Percentiles rank a stretch among this genome's conserved stretches.
phyloP scores from a whole-genome alignment of 64 coral and sea anemone genomes.

The Exaiptasia diaphana region DNA sequence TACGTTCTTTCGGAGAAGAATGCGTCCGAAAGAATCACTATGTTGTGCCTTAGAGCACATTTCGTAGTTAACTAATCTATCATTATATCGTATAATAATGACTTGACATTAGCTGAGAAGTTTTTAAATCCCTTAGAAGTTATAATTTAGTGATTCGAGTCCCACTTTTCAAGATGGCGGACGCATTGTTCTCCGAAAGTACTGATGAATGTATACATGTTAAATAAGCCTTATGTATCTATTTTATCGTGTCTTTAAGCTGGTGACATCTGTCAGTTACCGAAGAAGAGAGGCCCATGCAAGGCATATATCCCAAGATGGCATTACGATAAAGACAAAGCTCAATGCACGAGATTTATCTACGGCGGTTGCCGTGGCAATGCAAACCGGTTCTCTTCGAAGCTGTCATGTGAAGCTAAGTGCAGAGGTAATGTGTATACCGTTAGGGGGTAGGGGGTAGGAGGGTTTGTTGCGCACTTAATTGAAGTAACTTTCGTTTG shows the following conservation, averaged over 20 bases:
- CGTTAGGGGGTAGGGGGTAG: not conserved
- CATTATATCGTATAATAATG: too few relatives aligned
- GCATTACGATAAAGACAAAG: constrained; percentile 49
- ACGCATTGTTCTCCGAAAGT: too few relatives aligned
- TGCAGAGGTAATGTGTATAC: constrained; percentile 25
- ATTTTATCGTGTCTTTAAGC: constrained; percentile 9
- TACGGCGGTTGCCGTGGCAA: constrained; percentile 68
- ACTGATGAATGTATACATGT: too few relatives aligned
- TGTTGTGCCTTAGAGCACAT: too few relatives aligned
- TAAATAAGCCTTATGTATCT: not conserved
- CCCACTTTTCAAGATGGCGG: too few relatives aligned
- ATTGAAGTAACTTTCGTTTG: not conserved
- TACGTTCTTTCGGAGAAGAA: too few relatives aligned
- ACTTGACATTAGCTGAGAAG: too few relatives aligned
- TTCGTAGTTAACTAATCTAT: too few relatives aligned
- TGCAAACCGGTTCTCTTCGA: constrained; percentile 38
- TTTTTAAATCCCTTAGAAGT: too few relatives aligned
- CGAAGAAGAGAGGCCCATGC: constrained; percentile 28
- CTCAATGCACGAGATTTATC: constrained; percentile 35
- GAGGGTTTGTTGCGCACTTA: too few relatives aligned
- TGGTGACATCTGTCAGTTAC: constrained; percentile 53
- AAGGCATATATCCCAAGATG: constrained; percentile 41
- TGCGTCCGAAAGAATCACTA: too few relatives aligned
- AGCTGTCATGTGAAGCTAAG: not conserved
- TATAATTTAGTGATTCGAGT: too few relatives aligned